Conservation (phyloP, 2,888 invertebrate species). For the Neoaliturus tenellus region DNA sequence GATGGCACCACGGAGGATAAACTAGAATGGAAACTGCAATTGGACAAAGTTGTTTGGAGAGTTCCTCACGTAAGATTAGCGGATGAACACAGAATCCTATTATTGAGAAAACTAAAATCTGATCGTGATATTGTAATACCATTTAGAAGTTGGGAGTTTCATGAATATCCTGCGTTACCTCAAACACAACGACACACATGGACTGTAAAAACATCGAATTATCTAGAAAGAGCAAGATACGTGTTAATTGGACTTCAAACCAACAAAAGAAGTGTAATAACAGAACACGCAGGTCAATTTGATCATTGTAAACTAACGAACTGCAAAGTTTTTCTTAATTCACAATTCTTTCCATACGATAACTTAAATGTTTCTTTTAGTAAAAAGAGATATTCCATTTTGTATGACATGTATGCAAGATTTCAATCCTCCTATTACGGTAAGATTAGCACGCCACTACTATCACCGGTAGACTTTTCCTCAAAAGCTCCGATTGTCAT, state of each 20-base stretch:
- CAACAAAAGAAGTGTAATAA: slow-evolving; percentile 68
- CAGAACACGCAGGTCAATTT: slow-evolving; percentile 60
- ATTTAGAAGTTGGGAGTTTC: slow-evolving; percentile 70
- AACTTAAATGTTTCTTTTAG: slow-evolving; percentile 61
- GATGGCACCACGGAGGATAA: slow-evolving; percentile 50
- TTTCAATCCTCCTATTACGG: background rate
- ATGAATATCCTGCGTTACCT: slow-evolving; percentile 70
- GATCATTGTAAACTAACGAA: slow-evolving; percentile 62
- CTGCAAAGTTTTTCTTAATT: slow-evolving; percentile 65
- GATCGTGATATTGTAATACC: slow-evolving; percentile 60
- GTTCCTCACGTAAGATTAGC: slow-evolving; percentile 61
- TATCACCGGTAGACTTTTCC: slow-evolving; percentile 60
- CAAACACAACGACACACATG: slow-evolving; percentile 68
- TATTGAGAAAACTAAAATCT: slow-evolving; percentile 60
- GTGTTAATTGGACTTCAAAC: slow-evolving; percentile 71
- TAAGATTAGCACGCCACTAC: slow-evolving; percentile 26
- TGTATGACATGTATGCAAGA: background rate
- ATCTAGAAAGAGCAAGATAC: slow-evolving; percentile 70
- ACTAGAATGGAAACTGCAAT: slow-evolving; percentile 56
- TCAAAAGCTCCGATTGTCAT: background rate
- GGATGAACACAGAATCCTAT: slow-evolving; percentile 67
- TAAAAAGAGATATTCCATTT: slow-evolving; percentile 59
- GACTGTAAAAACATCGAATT: slow-evolving; percentile 68
- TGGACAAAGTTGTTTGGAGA: slow-evolving; percentile 65
- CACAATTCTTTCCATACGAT: background rate